A percentile compares a stretch with the other conserved stretches of the same genome.
These are phyloP conservation scores for Distichodus sexfasciatus DNA, from an alignment of 2,797 vertebrate species.

Conservation along the genomic window DNA sequence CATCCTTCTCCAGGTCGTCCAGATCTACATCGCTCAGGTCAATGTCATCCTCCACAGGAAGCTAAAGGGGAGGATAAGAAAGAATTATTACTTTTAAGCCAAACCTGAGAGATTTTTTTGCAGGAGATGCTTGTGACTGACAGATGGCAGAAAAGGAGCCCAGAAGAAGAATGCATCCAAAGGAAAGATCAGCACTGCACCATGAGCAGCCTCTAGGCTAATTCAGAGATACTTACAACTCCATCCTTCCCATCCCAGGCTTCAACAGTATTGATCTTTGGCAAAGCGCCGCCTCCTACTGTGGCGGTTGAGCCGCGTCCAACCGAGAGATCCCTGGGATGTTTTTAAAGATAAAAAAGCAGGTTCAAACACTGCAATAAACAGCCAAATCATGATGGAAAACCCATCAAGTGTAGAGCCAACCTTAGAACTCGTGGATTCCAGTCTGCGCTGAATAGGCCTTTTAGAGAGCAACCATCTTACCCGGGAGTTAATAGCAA, in stretches of 20 bases:
- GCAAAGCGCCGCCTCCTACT: conserved; percentile 82
- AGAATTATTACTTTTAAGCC: neutral
- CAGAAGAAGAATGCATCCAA: neutral
- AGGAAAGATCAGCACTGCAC: too few species aligned
- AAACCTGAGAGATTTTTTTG: neutral
- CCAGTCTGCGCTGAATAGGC: conserved; percentile 96
- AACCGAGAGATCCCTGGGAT: conserved; percentile 86
- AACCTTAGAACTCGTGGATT: conserved; percentile 98
- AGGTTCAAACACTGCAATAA: conserved; percentile 7
- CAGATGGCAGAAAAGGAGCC: neutral
- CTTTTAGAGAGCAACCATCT: conserved; percentile 95
- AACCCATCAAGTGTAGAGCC: neutral
- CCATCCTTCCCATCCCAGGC: conserved; percentile 95
- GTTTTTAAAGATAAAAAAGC: neutral
- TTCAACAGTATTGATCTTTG: conserved; percentile 81
- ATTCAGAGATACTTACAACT: conserved; percentile 83
- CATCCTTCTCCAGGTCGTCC: conserved; percentile 83
- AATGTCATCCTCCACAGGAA: conserved; percentile 91
- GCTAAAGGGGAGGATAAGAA: conserved; percentile 65
- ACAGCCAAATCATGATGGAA: neutral
- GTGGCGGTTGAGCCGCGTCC: conserved; percentile 91
- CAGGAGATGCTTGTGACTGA: neutral
- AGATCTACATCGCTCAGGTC: conserved; percentile 94
- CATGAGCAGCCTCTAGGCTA: too few species aligned
- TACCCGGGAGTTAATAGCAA: conserved; percentile 90